Conservation (phyloP, 2,797 vertebrate species). For the Sternotherus odoratus region DNA sequence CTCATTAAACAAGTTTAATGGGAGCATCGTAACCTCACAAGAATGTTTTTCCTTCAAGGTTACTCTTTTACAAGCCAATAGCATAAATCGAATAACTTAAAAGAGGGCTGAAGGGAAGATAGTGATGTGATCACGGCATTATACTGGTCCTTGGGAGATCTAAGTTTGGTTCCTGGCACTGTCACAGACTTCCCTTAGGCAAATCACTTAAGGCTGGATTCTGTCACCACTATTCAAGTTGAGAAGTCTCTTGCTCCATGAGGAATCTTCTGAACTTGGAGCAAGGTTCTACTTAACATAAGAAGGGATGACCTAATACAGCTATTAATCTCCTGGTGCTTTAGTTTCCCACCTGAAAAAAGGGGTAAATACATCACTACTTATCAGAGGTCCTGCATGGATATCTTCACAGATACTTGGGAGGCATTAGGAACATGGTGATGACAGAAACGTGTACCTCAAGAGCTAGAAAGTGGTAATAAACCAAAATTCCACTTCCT, state of each 20-base stretch:
- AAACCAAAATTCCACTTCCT: neutral
- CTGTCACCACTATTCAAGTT: constrained; percentile 8
- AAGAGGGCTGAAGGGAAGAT: neutral
- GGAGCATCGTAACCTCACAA: constrained; percentile 46
- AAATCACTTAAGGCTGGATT: constrained; percentile 8
- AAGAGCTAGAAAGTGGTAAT: neutral
- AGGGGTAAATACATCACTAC: neutral
- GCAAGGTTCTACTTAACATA: neutral
- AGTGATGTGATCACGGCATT: neutral
- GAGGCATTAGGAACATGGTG: neutral
- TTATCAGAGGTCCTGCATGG: neutral
- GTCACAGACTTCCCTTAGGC: neutral
- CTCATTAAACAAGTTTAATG: constrained; percentile 38
- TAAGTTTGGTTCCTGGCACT: neutral
- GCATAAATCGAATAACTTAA: neutral
- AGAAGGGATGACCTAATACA: neutral
- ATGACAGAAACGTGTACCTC: neutral
- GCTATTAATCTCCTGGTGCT: neutral
- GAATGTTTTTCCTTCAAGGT: constrained; percentile 37
- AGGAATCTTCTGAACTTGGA: neutral
- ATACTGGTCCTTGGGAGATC: neutral
- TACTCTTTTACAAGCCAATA: neutral
- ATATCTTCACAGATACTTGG: neutral
- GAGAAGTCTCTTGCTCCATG: neutral
- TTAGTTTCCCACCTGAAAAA: neutral